These are phyloP conservation scores for Ephialtes manifestator DNA, from an alignment of 2,888 invertebrate species.

Conservation along the genomic window DNA sequence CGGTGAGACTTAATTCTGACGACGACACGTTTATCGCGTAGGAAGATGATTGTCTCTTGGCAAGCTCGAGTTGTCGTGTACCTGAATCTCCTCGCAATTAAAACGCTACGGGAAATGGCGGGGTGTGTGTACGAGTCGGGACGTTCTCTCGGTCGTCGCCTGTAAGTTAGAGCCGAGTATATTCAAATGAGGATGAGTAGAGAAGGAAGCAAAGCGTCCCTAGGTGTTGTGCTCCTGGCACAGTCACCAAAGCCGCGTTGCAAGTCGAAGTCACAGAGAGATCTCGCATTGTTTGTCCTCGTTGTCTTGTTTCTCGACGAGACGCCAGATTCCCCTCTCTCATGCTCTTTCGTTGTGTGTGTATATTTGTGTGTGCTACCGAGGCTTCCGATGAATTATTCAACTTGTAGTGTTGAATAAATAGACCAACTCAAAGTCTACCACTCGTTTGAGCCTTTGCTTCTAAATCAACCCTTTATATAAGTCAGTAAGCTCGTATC, in stretches of 20 bases:
- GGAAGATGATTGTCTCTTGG: conserved; percentile 59
- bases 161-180: conserved; percentile 49
- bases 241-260: conserved; percentile 41
- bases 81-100: conserved; percentile 60
- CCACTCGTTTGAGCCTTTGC: conserved; percentile 6
- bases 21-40: conserved; percentile 31
- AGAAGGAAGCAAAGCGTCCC: conserved; percentile 42
- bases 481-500: conserved; percentile 10
- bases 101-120: conserved; percentile 45
- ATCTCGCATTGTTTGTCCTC: conserved; percentile 58
- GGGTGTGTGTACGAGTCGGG: background rate
- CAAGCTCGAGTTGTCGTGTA: conserved; percentile 41
- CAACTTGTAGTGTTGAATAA: conserved; percentile 63
- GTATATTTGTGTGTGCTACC: conserved; percentile 1
- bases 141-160: conserved; percentile 4
- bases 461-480: conserved; percentile 3
- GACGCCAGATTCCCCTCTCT: conserved; percentile 54
- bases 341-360: conserved; percentile 51
- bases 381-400: conserved; percentile 62
- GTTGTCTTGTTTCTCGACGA: conserved; percentile 60
- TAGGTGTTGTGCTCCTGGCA: conserved; percentile 49
- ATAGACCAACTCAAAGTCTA: conserved; percentile 38
- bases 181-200: conserved; percentile 47
- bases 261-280: conserved; percentile 41
- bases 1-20: background rate